Evolutionary conservation across 2,888 invertebrate species (phyloP).

Genomic region (Tetheella fluctuosa): DNA sequence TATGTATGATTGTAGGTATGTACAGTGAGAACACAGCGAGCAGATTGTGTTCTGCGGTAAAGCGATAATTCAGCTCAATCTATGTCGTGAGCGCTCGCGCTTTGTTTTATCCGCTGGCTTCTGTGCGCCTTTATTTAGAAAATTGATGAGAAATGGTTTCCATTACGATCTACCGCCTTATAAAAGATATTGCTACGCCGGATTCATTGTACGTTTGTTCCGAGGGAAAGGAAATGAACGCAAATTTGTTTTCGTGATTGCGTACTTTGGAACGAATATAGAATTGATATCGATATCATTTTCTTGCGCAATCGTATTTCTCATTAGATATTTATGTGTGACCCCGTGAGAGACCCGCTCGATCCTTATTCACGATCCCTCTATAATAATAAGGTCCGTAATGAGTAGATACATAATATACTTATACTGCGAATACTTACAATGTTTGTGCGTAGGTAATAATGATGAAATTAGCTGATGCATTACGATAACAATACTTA

Average conservation of each 20-base stretch:
- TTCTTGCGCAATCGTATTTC: slow-evolving; percentile 75
- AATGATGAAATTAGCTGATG: slow-evolving; percentile 17
- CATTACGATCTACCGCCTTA: slow-evolving; percentile 80
- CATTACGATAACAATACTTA: slow-evolving; percentile 1
- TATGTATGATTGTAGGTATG: slow-evolving; percentile 23
- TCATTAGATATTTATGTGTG: slow-evolving; percentile 73
- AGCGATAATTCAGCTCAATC: slow-evolving; percentile 84
- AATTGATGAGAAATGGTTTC: slow-evolving; percentile 84
- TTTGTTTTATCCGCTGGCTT: slow-evolving; percentile 82
- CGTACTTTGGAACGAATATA: slow-evolving; percentile 73
- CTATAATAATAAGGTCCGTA: slow-evolving; percentile 2
- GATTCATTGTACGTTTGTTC: slow-evolving; percentile 66
- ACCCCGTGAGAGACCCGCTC: slow-evolving; percentile 69
- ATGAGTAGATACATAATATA: background rate
- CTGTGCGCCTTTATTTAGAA: slow-evolving; percentile 84
- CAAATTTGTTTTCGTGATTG: slow-evolving; percentile 84
- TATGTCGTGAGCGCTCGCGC: slow-evolving; percentile 82
- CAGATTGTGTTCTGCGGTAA: slow-evolving; percentile 84
- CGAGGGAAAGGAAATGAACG: slow-evolving; percentile 79
- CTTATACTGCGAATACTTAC: background rate
- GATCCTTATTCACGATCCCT: slow-evolving; percentile 51
- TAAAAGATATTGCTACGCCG: slow-evolving; percentile 73
- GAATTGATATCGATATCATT: slow-evolving; percentile 79
- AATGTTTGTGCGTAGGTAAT: slow-evolving; percentile 17
- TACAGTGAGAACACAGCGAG: slow-evolving; percentile 37